Evolutionary conservation across 1,140 invertebrate species (phyloP).

Genomic region (Habropoda laboriosa): DNA sequence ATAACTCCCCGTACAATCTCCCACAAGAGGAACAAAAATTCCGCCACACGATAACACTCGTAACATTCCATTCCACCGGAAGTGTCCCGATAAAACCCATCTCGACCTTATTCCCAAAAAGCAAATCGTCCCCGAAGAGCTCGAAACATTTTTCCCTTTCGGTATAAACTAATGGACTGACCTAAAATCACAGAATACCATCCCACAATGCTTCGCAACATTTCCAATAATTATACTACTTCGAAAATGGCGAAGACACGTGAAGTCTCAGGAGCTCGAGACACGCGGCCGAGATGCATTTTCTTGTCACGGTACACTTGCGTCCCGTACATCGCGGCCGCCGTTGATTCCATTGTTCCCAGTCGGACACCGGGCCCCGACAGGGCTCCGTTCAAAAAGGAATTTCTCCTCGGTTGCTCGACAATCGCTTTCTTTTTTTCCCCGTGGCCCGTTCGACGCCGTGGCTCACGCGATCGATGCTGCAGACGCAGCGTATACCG

Average conservation of each 20-base stretch:
- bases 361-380: slow-evolving; percentile 12
- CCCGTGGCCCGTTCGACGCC: background rate
- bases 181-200: no score
- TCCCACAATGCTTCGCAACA: no score
- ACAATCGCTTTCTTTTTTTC: slow-evolving; percentile 42
- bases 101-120: no score
- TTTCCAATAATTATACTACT: no score
- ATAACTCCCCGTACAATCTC: no score
- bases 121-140: no score
- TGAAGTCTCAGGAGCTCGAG: background rate
- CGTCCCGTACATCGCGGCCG: slow-evolving; percentile 25
- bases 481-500: slow-evolving; percentile 10
- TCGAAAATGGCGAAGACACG: background rate
- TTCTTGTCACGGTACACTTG: slow-evolving; percentile 52
- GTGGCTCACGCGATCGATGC: slow-evolving; percentile 33
- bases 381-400: slow-evolving; percentile 34
- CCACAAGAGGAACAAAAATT: no score
- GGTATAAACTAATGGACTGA: no score
- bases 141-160: no score
- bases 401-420: slow-evolving; percentile 39
- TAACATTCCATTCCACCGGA: no score
- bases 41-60: no score
- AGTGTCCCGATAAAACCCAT: no score
- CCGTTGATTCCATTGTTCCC: slow-evolving; percentile 39
- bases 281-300: slow-evolving; percentile 21